A percentile compares a stretch with the other conserved stretches of the same genome.
phyloP scores from a whole-genome alignment of 2,797 vertebrate species.

The Salarias fasciatus region DNA sequence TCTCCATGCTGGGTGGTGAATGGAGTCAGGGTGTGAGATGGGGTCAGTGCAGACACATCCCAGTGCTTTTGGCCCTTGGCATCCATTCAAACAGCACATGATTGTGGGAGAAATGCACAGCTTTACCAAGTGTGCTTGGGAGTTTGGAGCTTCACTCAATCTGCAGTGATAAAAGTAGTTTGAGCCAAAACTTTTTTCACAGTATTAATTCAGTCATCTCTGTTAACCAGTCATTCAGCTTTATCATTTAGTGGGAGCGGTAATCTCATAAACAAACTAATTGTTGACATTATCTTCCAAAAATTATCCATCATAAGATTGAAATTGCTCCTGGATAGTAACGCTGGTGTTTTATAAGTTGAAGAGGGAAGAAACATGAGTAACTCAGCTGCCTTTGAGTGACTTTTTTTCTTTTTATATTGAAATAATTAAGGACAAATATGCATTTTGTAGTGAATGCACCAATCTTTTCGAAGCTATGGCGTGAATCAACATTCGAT shows the following conservation, averaged over 20 bases:
- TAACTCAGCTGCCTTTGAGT: not conserved
- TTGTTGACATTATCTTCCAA: no score
- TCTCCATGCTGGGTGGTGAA: conserved; percentile 68
- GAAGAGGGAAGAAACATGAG: not conserved
- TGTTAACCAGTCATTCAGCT: not conserved
- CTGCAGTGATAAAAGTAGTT: not conserved
- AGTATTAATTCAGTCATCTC: not conserved
- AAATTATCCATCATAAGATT: no score
- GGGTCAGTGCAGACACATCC: conserved; percentile 69
- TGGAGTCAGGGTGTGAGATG: conserved; percentile 73
- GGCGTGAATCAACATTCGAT: not conserved
- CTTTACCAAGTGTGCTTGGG: conserved; percentile 26
- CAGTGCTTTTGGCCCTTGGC: conserved; percentile 65
- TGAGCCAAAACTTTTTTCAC: not conserved
- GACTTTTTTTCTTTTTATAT: not conserved
- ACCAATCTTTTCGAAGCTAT: not conserved
- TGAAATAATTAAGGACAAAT: not conserved
- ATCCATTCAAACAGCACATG: conserved; percentile 67
- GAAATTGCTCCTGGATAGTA: not conserved
- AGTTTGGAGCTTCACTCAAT: conserved; percentile 25
- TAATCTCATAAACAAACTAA: no score
- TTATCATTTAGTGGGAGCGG: no score
- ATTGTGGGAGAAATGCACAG: conserved; percentile 36
- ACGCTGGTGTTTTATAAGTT: not conserved
- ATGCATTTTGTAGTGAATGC: no score